A percentile compares a stretch with the other conserved stretches of the same genome.
These are phyloP conservation scores for Petrocephalus zakoni DNA, from an alignment of 2,113 vertebrate genomes.

Conservation along the genomic window DNA sequence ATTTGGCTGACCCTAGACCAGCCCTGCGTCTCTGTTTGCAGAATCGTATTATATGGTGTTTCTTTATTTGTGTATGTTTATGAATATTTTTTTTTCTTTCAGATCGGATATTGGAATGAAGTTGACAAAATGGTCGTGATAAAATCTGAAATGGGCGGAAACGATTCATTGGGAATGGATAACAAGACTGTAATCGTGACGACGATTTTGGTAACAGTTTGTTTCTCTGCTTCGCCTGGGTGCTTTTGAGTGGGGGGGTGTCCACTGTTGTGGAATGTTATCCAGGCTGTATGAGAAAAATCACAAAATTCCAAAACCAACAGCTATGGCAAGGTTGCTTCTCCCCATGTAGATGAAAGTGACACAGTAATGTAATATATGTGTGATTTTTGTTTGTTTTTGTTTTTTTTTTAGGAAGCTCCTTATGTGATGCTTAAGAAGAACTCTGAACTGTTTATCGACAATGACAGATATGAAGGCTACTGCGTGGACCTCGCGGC, in stretches of 20 bases:
- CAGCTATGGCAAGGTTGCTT: too few species aligned
- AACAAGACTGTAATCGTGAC: constrained; percentile 96
- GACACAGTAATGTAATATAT: background rate
- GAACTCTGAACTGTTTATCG: constrained; percentile 80
- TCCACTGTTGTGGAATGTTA: background rate
- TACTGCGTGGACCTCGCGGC: constrained; percentile 94
- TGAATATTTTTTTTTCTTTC: constrained; percentile 20
- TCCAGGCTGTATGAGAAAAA: background rate
- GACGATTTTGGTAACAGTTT: constrained; percentile 84
- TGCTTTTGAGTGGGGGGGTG: background rate
- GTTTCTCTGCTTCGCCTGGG: background rate
- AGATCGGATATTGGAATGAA: constrained; percentile 98
- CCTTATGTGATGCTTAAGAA: constrained; percentile 88
- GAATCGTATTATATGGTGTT: background rate
- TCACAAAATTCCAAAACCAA: constrained; percentile 26
- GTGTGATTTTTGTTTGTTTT: constrained; percentile 31
- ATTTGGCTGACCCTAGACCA: background rate
- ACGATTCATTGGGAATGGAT: constrained; percentile 87
- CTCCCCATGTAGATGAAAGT: background rate
- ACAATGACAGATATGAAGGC: constrained; percentile 81
- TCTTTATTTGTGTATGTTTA: background rate
- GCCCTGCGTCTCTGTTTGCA: background rate
- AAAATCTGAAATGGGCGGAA: constrained; percentile 81
- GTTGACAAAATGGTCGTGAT: constrained; percentile 94
- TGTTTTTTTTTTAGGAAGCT: constrained; percentile 66